Evolutionary conservation across 2,888 invertebrate species (phyloP).

Genomic region (Campoletis raptor): DNA sequence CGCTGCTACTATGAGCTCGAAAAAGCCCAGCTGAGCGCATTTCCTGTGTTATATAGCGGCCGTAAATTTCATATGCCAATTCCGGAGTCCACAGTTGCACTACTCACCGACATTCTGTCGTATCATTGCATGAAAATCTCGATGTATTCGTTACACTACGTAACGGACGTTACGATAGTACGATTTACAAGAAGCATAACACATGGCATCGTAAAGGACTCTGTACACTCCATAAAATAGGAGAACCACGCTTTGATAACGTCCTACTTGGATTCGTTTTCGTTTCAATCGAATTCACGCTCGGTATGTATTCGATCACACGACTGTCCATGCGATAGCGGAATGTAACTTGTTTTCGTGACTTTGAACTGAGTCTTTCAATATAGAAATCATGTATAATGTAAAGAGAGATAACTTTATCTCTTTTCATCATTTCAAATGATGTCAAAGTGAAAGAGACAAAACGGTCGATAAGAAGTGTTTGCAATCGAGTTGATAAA

Average conservation of each 20-base stretch:
- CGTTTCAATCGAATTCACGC: constrained; percentile 21
- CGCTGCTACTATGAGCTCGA: constrained; percentile 55
- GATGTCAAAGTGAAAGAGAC: not conserved
- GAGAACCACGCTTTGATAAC: not conserved
- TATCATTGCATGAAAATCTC: constrained; percentile 27
- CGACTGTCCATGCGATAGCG: not conserved
- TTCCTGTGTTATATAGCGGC: constrained; percentile 76
- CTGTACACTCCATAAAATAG: constrained; percentile 20
- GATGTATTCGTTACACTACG: constrained; percentile 28
- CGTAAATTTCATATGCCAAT: constrained; percentile 81
- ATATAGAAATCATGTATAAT: not conserved
- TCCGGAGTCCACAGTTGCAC: constrained; percentile 68
- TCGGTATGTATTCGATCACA: not conserved
- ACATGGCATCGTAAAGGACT: constrained; percentile 6
- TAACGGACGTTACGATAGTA: constrained; percentile 34
- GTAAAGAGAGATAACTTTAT: not conserved
- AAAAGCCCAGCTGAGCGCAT: constrained; percentile 69
- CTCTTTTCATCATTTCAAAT: not conserved
- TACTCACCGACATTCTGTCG: constrained; percentile 56
- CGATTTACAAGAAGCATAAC: constrained; percentile 22
- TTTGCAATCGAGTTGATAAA: not conserved
- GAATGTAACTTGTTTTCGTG: not conserved
- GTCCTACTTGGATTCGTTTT: constrained; percentile 1
- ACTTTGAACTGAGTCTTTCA: not conserved
- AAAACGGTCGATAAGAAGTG: not conserved